Evolutionary conservation across 1,140 invertebrate genomes (phyloP), one percentile per base, ranked within the genome.

Genomic region (Leptinotarsa defecta): DNA sequence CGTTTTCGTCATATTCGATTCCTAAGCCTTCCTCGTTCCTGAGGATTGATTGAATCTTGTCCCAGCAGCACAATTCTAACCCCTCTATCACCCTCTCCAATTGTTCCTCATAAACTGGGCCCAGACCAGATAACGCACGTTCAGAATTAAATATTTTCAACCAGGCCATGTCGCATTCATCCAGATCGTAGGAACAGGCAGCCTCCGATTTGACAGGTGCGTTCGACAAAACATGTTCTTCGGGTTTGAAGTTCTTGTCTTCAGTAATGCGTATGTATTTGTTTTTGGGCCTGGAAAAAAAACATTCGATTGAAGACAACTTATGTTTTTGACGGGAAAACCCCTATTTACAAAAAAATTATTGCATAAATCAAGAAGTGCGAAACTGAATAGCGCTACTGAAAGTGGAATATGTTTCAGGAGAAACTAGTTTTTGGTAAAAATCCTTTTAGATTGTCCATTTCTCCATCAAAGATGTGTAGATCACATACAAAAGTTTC

Each of bases 1-100:
- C 96, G 89, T 98, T 98, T 86, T 99, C 98, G 87, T 99, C 97
- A 86, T 95, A 98, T 85, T 99, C 97, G 78, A 98, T 96, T 13
- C 71, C 96, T 48, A 98, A 89, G 65, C 96, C 95, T 86, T 98
- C 96, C 87, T 97, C 95, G 80, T 94, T 96, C 85, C 96, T 95
- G 73, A 98, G 92, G 78, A 96, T 95, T 69, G 93, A 92, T 86
- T 98, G 94, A 83, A 98, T 96, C 86, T 96, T 95, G 82, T 97
- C 94, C 93, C 95, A 96, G 85, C 96, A 98, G 79, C 95, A 92
- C 77, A 93, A 86, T 89, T 99, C 97, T 20, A 98, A 87, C 83
- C 97, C 94, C 87, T 98, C 96, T 70, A 98, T 94, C 48, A 97
- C 93, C 80, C 92, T 90, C 87, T 98, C 97, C 81, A 98, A 91